Conservation (phyloP, 2,888 invertebrate genomes). For the Apocheima hispidaria region DNA sequence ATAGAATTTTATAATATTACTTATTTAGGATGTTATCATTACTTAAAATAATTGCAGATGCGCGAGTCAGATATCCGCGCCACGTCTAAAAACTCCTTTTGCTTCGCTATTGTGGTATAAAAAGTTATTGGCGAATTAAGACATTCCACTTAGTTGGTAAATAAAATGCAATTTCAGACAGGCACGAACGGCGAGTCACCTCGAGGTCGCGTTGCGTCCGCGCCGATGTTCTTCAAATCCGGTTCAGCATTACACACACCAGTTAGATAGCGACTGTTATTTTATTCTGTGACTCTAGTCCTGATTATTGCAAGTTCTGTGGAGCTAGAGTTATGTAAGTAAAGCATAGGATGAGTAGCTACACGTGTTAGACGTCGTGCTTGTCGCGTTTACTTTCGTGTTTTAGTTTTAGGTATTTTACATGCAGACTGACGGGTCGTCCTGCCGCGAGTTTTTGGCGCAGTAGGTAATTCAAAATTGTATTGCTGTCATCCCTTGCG, state of each 20-base stretch:
- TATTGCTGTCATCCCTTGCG: too few species aligned
- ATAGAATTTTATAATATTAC: too few species aligned
- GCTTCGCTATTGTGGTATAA: too few species aligned
- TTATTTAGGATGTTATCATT: too few species aligned
- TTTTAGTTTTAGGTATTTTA: background rate
- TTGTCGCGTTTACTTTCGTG: background rate
- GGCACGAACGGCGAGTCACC: constrained; percentile 61
- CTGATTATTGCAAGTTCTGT: constrained; percentile 3
- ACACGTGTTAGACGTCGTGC: background rate
- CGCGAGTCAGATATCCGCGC: too few species aligned
- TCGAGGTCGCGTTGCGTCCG: constrained; percentile 59
- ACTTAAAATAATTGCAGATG: too few species aligned
- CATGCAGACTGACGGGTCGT: too few species aligned
- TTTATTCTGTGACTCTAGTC: constrained; percentile 7
- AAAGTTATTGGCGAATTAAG: too few species aligned
- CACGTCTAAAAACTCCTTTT: too few species aligned
- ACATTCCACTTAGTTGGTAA: constrained; percentile 8
- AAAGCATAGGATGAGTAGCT: constrained; percentile 34
- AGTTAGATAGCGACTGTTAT: background rate
- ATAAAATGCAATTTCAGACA: constrained; percentile 37
- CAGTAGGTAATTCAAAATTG: too few species aligned
- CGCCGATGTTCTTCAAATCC: constrained; percentile 69
- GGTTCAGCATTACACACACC: constrained; percentile 60
- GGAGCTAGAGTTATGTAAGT: constrained; percentile 47
- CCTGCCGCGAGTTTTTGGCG: too few species aligned